These are phyloP conservation scores for Drosophila sechellia DNA, from an alignment of 1,140 invertebrate species.

Conservation along the genomic window DNA sequence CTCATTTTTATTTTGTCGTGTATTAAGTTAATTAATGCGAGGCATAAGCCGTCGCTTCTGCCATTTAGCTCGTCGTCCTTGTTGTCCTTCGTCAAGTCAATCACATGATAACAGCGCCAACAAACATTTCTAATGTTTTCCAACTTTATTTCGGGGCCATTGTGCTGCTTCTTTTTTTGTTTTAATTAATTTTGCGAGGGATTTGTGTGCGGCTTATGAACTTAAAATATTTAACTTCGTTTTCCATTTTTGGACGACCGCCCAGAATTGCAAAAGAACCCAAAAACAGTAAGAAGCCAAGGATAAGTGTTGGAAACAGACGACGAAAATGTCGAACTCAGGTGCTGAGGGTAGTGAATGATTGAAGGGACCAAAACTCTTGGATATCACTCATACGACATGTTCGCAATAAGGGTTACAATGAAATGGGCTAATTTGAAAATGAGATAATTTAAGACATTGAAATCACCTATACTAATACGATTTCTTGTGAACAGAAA, in stretches of 20 bases:
- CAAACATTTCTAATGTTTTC: constrained; percentile 39
- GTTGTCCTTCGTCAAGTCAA: constrained; percentile 78
- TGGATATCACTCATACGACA: constrained; percentile 13
- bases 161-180: constrained; percentile 51
- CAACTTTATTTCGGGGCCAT: constrained; percentile 40
- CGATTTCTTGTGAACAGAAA: not conserved
- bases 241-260: not conserved
- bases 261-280: constrained; percentile 2
- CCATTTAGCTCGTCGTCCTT: constrained; percentile 53
- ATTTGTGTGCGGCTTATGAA: constrained; percentile 69
- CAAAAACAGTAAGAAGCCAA: constrained; percentile 35
- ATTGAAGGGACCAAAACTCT: not conserved
- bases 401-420: constrained; percentile 2
- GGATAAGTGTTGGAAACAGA: not conserved
- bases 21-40: constrained; percentile 77
- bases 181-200: constrained; percentile 74
- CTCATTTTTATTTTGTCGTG: constrained; percentile 52
- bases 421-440: not conserved
- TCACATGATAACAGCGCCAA: constrained; percentile 44
- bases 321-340: constrained; percentile 8
- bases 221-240: constrained; percentile 70
- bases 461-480: not conserved
- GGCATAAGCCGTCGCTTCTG: constrained; percentile 59
- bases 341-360: not conserved
- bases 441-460: not conserved